Evolutionary conservation across 2,888 invertebrate genomes (phyloP).

Genomic region (Andrena praecox): DNA sequence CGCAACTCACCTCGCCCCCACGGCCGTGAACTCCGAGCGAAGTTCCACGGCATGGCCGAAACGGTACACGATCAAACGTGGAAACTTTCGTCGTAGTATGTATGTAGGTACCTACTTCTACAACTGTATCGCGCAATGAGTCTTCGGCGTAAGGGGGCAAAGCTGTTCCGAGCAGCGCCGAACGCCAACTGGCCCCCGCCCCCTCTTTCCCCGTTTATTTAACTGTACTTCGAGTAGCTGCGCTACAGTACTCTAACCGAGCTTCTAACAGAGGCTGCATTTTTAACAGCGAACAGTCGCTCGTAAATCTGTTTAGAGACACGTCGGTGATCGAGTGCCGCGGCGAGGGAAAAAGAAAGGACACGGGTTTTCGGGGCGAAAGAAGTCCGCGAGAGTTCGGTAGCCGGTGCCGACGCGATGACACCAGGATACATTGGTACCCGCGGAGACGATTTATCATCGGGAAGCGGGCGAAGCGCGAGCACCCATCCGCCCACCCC

Average conservation of each 20-base stretch:
- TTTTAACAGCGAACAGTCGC: slow-evolving; percentile 16
- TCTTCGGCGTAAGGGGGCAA: slow-evolving; percentile 5
- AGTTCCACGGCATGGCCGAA: not conserved
- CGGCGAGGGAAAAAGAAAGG: not conserved
- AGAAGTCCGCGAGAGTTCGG: slow-evolving; percentile 46
- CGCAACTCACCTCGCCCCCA: not conserved
- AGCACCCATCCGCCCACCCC: not conserved
- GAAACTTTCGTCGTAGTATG: slow-evolving; percentile 10
- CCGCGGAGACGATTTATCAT: slow-evolving; percentile 46
- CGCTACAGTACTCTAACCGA: not conserved
- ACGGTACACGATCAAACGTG: slow-evolving; percentile 6
- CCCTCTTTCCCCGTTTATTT: not conserved
- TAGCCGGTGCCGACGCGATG: slow-evolving; percentile 33
- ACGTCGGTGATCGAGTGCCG: slow-evolving; percentile 33
- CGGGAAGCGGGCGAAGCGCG: not conserved
- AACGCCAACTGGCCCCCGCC: too few species aligned
- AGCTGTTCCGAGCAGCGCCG: too few species aligned
- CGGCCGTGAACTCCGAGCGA: not conserved
- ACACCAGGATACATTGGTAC: slow-evolving; percentile 55
- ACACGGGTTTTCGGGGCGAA: slow-evolving; percentile 1
- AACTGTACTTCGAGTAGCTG: not conserved
- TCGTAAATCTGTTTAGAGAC: slow-evolving; percentile 50
- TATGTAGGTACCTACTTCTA: not conserved
- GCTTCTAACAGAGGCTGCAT: slow-evolving; percentile 3
- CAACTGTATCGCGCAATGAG: slow-evolving; percentile 12